Percentiles rank a stretch among this genome's conserved stretches.
Conservation (phyloP, 2,888 invertebrate genomes). For the Drosophila pseudotakahashii region DNA sequence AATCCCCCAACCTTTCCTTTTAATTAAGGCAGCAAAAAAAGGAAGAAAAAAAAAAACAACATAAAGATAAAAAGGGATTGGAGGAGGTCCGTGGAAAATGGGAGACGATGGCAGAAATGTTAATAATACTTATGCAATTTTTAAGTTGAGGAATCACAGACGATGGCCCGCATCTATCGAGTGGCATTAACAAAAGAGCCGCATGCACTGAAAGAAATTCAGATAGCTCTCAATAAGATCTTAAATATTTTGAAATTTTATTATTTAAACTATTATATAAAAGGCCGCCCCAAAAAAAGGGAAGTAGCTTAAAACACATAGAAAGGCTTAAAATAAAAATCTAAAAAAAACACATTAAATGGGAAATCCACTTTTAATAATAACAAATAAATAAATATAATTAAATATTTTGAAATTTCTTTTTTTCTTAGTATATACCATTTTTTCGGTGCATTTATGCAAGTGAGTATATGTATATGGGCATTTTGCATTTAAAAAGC, state of each 20-base stretch:
- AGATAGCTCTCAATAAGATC: neutral
- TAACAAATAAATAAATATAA: no score
- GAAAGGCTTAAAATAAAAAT: no score
- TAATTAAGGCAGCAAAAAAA: constrained; percentile 32
- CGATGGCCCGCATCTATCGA: constrained; percentile 47
- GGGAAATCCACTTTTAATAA: no score
- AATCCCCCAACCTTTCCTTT: constrained; percentile 19
- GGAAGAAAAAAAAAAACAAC: neutral
- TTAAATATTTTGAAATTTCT: no score
- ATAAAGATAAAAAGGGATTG: neutral
- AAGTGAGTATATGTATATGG: neutral
- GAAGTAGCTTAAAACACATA: no score
- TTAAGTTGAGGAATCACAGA: constrained; percentile 59
- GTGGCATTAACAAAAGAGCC: constrained; percentile 1
- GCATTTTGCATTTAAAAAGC: constrained; percentile 47
- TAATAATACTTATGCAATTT: constrained; percentile 48
- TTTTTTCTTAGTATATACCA: neutral
- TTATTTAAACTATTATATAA: no score
- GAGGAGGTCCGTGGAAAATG: neutral
- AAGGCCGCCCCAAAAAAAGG: no score
- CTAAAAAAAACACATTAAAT: no score
- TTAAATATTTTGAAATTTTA: no score
- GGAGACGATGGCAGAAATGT: constrained; percentile 10
- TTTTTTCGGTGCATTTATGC: no score
- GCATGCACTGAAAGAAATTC: neutral